Percentiles rank a stretch among this genome's conserved stretches.
phyloP scores from a whole-genome alignment of 2,113 vertebrate species.

The Ailuropoda melanoleuca region DNA sequence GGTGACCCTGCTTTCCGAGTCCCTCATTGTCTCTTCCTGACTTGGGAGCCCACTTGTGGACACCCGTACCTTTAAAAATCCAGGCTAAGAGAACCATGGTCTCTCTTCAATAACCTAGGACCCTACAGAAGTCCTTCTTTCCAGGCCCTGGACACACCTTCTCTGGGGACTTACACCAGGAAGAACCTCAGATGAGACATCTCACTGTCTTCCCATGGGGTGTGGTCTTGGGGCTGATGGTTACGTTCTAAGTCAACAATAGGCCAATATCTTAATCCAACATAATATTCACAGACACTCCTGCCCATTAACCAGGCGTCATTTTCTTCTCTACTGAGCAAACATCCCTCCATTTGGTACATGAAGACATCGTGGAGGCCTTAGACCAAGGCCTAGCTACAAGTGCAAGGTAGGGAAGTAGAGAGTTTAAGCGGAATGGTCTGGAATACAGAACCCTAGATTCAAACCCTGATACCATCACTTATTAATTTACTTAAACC shows the following conservation, averaged over 20 bases:
- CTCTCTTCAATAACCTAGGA: neutral
- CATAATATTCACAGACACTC: neutral
- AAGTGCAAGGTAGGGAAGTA: neutral
- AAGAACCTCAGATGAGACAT: slow-evolving; percentile 2
- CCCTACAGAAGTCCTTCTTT: neutral
- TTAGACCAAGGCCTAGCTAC: neutral
- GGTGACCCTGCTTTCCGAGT: neutral
- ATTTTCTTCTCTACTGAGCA: slow-evolving; percentile 24
- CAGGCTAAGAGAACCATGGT: neutral
- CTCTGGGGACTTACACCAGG: neutral
- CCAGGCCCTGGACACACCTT: neutral
- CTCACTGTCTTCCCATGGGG: neutral
- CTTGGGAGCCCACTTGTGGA: neutral
- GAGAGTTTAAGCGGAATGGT: neutral
- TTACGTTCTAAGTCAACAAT: slow-evolving; percentile 1
- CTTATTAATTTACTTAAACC: neutral
- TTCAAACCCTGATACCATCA: neutral
- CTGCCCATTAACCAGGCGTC: neutral
- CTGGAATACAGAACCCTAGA: neutral
- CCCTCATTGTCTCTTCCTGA: neutral
- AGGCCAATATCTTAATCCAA: slow-evolving; percentile 6
- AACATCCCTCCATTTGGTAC: neutral
- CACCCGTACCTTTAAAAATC: neutral
- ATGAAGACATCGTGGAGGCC: neutral
- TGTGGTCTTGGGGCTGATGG: neutral